Conservation (phyloP, 2,797 vertebrate species). For the Distichodus sexfasciatus region DNA sequence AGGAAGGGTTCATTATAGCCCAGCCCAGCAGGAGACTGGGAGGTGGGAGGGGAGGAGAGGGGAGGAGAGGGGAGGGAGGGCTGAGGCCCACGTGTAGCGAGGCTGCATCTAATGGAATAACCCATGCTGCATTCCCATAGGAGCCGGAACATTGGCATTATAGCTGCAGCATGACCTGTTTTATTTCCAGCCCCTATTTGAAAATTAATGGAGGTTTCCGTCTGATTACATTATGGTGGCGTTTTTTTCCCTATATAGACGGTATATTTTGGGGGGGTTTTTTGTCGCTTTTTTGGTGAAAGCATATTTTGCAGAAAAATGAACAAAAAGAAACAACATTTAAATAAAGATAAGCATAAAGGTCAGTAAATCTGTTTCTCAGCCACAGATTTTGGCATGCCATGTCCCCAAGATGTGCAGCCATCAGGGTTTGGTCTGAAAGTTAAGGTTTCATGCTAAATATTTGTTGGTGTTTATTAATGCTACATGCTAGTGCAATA, state of each 20-base stretch:
- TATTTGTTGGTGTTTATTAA: too few relatives aligned
- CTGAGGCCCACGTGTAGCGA: neutral
- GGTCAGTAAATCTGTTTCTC: too few relatives aligned
- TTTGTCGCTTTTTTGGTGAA: neutral
- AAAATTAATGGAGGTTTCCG: neutral
- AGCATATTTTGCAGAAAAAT: neutral
- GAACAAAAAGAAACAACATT: neutral
- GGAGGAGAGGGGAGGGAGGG: neutral
- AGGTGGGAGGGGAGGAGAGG: neutral
- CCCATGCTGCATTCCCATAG: slow-evolving; percentile 23
- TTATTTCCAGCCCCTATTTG: neutral
- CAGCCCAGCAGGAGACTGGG: neutral
- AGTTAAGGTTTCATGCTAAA: too few relatives aligned
- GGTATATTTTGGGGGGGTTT: too few relatives aligned
- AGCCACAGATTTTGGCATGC: too few relatives aligned
- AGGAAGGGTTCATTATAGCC: slow-evolving; percentile 29
- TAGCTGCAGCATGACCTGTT: neutral
- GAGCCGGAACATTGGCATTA: slow-evolving; percentile 1
- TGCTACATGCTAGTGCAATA: too few relatives aligned
- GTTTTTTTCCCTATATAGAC: neutral
- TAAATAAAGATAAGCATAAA: too few relatives aligned
- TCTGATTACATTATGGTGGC: neutral
- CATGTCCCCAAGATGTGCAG: too few relatives aligned
- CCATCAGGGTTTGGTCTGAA: too few relatives aligned
- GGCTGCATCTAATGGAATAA: slow-evolving; percentile 31